phyloP scores from a whole-genome alignment of 2,888 invertebrate genomes.

The Cheilosia urbana region DNA sequence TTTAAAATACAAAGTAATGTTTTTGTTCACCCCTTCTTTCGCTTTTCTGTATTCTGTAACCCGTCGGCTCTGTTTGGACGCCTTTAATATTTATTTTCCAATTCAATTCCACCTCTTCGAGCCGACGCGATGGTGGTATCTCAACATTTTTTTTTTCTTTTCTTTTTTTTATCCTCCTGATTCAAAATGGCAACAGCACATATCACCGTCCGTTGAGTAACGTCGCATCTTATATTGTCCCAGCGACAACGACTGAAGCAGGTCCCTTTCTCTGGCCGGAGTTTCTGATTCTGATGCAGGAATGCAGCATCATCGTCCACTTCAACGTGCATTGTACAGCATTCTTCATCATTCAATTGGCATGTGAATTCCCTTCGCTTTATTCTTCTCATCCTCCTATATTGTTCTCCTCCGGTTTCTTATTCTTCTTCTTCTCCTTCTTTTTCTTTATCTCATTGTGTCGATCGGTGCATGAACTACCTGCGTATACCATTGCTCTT shows the following conservation, averaged over 20 bases:
- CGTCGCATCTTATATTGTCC: constrained; percentile 33
- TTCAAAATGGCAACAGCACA: constrained; percentile 6
- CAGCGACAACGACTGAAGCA: constrained; percentile 51
- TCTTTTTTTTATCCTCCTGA: not conserved
- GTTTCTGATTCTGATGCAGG: constrained; percentile 24
- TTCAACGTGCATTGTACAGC: constrained; percentile 39
- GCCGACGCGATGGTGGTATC: constrained; percentile 22
- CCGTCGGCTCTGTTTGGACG: constrained; percentile 10
- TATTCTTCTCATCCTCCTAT: not conserved
- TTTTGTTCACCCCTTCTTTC: not conserved
- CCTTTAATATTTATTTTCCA: constrained; percentile 41
- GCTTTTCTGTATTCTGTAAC: not conserved
- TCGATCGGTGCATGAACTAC: constrained; percentile 28
- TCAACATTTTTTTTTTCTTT: constrained; percentile 29
- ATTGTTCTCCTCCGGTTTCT: not conserved
- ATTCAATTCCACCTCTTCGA: constrained; percentile 23
- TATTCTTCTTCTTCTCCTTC: not conserved
- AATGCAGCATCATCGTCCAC: constrained; percentile 61
- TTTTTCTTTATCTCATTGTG: constrained; percentile 13
- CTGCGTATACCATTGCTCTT: constrained; percentile 24
- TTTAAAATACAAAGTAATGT: constrained; percentile 26
- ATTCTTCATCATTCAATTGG: constrained; percentile 43
- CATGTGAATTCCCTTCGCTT: constrained; percentile 11
- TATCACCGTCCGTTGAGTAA: constrained; percentile 24
- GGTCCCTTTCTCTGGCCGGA: constrained; percentile 42